These are phyloP conservation scores for Sinocyclocheilus maitianheensis DNA, from an alignment of 2,113 vertebrate species.

Conservation along the genomic window DNA sequence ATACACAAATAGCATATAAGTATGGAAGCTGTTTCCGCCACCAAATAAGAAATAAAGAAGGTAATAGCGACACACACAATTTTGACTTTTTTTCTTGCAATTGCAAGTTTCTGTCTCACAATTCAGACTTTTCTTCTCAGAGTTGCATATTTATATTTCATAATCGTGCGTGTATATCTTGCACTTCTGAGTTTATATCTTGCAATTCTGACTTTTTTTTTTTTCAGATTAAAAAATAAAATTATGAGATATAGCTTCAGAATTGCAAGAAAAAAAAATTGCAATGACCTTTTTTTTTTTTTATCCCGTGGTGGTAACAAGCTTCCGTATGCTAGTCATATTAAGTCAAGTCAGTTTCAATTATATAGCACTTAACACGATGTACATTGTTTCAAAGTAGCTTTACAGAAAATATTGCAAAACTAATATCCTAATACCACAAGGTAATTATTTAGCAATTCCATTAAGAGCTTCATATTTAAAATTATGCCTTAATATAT, in stretches of 20 bases:
- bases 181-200: neutral
- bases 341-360: neutral
- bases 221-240: too few species aligned
- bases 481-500: neutral
- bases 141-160: neutral
- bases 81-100: neutral
- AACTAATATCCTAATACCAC: too few species aligned
- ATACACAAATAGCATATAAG: neutral
- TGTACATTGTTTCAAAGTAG: neutral
- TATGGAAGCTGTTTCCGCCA: neutral
- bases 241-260: too few species aligned
- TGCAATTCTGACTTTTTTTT: neutral
- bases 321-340: neutral
- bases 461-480: neutral
- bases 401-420: neutral
- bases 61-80: neutral
- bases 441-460: neutral
- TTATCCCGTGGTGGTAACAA: neutral
- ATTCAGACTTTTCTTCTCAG: neutral
- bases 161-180: neutral
- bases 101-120: neutral
- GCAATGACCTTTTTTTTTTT: neutral
- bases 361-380: neutral
- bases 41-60: too few species aligned
- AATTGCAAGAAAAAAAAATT: too few species aligned